Percentiles rank a stretch among this genome's conserved stretches.
These are phyloP conservation scores for Acrocephalus arundinaceus DNA, from an alignment of 2,113 vertebrate genomes.

Conservation along the genomic window DNA sequence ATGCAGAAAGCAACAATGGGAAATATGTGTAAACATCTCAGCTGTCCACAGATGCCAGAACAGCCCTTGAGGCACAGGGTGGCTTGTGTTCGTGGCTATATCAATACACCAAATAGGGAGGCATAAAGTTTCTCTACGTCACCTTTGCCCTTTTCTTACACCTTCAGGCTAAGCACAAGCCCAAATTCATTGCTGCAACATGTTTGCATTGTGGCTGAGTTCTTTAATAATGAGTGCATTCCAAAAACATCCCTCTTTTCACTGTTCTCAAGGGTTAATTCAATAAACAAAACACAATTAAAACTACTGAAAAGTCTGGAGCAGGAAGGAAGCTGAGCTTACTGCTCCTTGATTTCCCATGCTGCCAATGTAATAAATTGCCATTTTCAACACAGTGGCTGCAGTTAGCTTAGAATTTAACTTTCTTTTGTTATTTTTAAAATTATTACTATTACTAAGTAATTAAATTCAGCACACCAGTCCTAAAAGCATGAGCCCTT, in stretches of 20 bases:
- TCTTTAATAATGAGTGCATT: background rate
- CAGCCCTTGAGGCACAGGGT: background rate
- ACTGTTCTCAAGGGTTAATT: background rate
- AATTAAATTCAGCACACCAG: background rate
- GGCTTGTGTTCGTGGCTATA: background rate
- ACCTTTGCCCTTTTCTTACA: background rate
- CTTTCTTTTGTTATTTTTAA: background rate
- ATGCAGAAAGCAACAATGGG: background rate
- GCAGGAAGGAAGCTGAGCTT: slow-evolving; percentile 41
- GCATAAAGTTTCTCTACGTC: background rate
- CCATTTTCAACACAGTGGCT: background rate
- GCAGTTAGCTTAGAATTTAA: background rate
- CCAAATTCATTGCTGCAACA: background rate
- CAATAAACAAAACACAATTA: slow-evolving; percentile 24
- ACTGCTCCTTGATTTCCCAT: background rate
- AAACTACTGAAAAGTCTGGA: background rate
- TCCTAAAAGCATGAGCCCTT: background rate
- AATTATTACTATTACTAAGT: background rate
- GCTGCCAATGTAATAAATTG: background rate
- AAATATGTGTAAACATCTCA: background rate
- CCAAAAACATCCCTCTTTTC: background rate
- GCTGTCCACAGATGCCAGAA: background rate
- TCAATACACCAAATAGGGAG: background rate
- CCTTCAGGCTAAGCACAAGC: background rate
- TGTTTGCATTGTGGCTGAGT: background rate